Evolutionary conservation across 2,797 vertebrate species (phyloP), one percentile per base, ranked within the genome.

Genomic region (Caiman crocodilus): DNA sequence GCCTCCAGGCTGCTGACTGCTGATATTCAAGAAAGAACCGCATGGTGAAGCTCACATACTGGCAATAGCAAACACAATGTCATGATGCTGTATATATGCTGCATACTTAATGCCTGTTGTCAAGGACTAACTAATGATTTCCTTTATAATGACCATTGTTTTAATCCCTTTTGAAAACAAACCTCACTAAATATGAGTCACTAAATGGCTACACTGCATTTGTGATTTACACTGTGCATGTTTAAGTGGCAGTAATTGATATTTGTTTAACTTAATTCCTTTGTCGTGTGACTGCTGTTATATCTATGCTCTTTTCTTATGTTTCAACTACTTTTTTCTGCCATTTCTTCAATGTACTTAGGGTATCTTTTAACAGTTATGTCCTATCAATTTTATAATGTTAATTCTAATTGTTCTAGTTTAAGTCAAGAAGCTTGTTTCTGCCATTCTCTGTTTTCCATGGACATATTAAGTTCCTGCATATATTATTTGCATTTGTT

Each of bases 121-220:
- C 61, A 64, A 76, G 79, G 71, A 77, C 78, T 85, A 81, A 90
- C 80, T 55, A 56, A 14, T 86, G 74, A 76, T 74, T 74, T 86
- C 86, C 74, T 21, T 77, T 32, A 30, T 76, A 78, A 78, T 50
- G 64, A 58, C 67, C 77, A 83, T 74, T 7, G 16, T 67, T 84
- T 89, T 82, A 79, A 87, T 79, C 75, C 59, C 35, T 65, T 83
- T 79, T 87, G 76, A 87, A 91, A 83, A 83, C 79, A 73, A 82
- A 58, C 85, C 58, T 86, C 82, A 78, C 78, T 90, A 86, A 30
- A 35, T n/a, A 61, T 76, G 78, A 90, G 23, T 85, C 78, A 85
- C 42, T 73, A 87, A 73, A 82, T 78, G 55, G 59, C 32, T 82
- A 11, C 25, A 14, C 57, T 56, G 26, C 76, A n/a, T 64, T 71